Evolutionary conservation across 2,888 invertebrate genomes (phyloP).

Genomic region (Cryptocheilus praepositus): DNA sequence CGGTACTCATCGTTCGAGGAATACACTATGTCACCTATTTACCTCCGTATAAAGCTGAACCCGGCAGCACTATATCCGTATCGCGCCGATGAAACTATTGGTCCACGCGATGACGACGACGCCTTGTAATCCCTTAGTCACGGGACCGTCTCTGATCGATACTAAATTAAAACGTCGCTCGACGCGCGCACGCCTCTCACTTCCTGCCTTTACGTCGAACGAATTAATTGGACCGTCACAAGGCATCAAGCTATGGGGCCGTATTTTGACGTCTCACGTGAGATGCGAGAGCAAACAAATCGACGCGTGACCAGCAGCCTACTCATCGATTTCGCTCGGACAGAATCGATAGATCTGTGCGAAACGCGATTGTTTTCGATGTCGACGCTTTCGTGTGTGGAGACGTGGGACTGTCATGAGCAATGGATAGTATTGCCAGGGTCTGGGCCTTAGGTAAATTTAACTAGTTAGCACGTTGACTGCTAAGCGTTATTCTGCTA

Average conservation of each 20-base stretch:
- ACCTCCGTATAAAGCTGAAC: constrained; percentile 31
- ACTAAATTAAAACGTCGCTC: constrained; percentile 41
- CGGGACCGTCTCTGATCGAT: constrained; percentile 34
- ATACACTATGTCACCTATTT: constrained; percentile 41
- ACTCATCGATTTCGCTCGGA: no score
- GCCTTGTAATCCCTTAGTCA: constrained; percentile 25
- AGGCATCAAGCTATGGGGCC: not conserved
- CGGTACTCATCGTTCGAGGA: constrained; percentile 40
- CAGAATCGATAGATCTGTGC: no score
- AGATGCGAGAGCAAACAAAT: no score
- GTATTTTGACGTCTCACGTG: no score
- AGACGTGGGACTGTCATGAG: no score
- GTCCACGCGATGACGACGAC: constrained; percentile 30
- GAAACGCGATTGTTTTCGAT: no score
- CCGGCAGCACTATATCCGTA: constrained; percentile 30
- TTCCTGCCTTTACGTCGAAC: constrained; percentile 25
- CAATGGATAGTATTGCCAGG: no score
- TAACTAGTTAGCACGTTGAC: no score
- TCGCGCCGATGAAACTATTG: constrained; percentile 41
- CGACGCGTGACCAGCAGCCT: no score
- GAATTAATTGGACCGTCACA: constrained; percentile 11
- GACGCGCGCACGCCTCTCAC: constrained; percentile 12
- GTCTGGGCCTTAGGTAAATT: no score
- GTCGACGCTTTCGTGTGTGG: no score
- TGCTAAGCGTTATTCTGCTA: no score